Conservation (phyloP, 2,888 invertebrate species). For the Leptarthrus brevirostris region DNA sequence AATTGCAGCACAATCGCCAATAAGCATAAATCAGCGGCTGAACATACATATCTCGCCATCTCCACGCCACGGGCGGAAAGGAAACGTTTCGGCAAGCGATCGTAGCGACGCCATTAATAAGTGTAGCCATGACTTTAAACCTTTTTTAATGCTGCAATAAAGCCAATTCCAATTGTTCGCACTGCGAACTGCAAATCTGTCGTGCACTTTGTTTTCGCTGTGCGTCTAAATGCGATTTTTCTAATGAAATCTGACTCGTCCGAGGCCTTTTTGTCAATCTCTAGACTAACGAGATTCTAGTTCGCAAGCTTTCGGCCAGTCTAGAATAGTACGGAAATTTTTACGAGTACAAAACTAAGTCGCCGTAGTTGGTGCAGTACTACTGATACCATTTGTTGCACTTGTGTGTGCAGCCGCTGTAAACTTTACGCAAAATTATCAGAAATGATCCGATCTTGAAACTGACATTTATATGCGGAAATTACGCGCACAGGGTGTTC, state of each 20-base stretch:
- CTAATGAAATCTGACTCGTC: slow-evolving; percentile 17
- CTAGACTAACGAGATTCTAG: too few species aligned
- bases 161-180: slow-evolving; percentile 4
- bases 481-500: too few species aligned
- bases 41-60: not conserved
- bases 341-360: not conserved
- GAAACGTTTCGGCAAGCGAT: not conserved
- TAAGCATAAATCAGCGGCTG: slow-evolving; percentile 29
- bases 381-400: not conserved
- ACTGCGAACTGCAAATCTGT: not conserved
- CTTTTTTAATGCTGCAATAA: slow-evolving; percentile 32
- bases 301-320: not conserved
- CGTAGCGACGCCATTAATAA: slow-evolving; percentile 35
- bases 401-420: not conserved
- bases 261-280: slow-evolving; percentile 18
- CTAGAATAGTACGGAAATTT: not conserved
- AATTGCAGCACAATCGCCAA: not conserved
- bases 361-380: not conserved
- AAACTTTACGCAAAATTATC: too few species aligned
- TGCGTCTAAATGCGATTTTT: slow-evolving; percentile 28
- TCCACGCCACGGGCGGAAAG: not conserved
- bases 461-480: too few species aligned
- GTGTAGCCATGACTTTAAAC: slow-evolving; percentile 46
- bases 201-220: not conserved
- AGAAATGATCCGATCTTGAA: too few species aligned